phyloP scores from a whole-genome alignment of 1,140 invertebrate species.

The Sycophaga agraensis region DNA sequence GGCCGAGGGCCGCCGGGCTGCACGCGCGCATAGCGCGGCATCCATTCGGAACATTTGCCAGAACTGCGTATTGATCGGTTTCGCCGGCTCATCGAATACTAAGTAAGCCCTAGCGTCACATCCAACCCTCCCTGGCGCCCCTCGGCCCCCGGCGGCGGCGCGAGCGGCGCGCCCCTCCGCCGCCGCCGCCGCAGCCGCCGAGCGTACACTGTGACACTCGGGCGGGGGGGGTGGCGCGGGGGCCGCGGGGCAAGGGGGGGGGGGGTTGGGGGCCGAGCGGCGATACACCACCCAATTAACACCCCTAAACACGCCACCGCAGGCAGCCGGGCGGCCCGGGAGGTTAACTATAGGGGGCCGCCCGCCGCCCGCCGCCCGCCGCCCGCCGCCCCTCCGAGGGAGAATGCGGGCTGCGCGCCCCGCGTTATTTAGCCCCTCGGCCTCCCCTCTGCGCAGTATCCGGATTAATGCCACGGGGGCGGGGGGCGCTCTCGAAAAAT shows the following conservation, averaged over 20 bases:
- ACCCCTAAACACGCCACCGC: conserved; percentile 49
- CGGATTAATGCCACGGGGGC: neutral
- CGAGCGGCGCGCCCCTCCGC: neutral
- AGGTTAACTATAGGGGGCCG: too few relatives aligned
- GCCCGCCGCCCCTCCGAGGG: too few relatives aligned
- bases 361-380: too few relatives aligned
- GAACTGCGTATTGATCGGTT: conserved; percentile 50
- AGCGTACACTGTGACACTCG: conserved; percentile 42
- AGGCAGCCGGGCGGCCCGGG: conserved; percentile 31
- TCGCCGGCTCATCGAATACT: conserved; percentile 48
- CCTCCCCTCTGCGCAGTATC: too few relatives aligned
- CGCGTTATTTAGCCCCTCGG: too few relatives aligned
- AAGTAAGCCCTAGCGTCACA: conserved; percentile 47
- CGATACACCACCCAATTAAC: conserved; percentile 51
- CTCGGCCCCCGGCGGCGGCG: neutral
- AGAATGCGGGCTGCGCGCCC: too few relatives aligned
- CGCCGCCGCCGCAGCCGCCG: neutral
- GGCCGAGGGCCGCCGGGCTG: too few relatives aligned
- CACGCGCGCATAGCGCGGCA: conserved; percentile 38
- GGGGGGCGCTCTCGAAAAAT: too few relatives aligned
- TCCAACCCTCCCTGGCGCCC: conserved; percentile 22
- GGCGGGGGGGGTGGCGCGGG: conserved; percentile 1
- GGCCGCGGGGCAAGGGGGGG: too few relatives aligned
- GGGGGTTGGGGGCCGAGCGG: conserved; percentile 31
- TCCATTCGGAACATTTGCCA: conserved; percentile 47